Percentiles rank a stretch among this genome's conserved stretches.
These are phyloP conservation scores for Sericinus montela DNA, from an alignment of 2,888 invertebrate species.

Conservation along the genomic window DNA sequence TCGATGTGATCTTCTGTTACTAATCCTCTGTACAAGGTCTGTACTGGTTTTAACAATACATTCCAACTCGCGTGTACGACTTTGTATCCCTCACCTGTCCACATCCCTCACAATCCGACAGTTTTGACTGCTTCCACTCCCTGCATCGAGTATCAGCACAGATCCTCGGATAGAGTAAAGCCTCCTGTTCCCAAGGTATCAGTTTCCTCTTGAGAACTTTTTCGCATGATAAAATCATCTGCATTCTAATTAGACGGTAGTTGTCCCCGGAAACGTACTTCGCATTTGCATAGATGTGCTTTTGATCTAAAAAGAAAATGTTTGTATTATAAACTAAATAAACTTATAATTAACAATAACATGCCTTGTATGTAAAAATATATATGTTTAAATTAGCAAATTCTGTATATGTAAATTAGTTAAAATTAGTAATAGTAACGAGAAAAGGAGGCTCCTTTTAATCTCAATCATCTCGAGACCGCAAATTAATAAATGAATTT, in stretches of 20 bases:
- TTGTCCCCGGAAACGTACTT: conserved; percentile 75
- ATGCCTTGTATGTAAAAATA: too few relatives aligned
- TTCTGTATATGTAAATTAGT: too few relatives aligned
- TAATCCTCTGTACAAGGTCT: too few relatives aligned
- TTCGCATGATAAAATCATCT: conserved; percentile 80
- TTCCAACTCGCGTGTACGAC: too few relatives aligned
- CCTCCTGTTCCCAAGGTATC: conserved; percentile 83
- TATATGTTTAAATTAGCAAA: too few relatives aligned
- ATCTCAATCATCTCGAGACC: too few relatives aligned
- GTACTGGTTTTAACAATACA: too few relatives aligned
- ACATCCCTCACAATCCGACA: conserved; percentile 79
- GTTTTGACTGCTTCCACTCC: conserved; percentile 66
- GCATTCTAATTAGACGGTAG: conserved; percentile 81
- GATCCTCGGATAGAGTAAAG: conserved; percentile 82
- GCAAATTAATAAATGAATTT: too few relatives aligned
- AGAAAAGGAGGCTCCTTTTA: too few relatives aligned
- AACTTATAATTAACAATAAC: too few relatives aligned
- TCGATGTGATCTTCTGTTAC: too few relatives aligned
- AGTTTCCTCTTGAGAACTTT: conserved; percentile 77
- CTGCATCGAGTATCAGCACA: conserved; percentile 78
- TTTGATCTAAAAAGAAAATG: conserved; percentile 53
- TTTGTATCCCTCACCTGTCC: conserved; percentile 79
- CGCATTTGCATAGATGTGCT: conserved; percentile 73
- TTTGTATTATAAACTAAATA: not conserved
- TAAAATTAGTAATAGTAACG: too few relatives aligned